Evolutionary conservation across 2,797 vertebrate genomes (phyloP), one percentile per base, ranked within the genome.

Genomic region (Avahi laniger): DNA sequence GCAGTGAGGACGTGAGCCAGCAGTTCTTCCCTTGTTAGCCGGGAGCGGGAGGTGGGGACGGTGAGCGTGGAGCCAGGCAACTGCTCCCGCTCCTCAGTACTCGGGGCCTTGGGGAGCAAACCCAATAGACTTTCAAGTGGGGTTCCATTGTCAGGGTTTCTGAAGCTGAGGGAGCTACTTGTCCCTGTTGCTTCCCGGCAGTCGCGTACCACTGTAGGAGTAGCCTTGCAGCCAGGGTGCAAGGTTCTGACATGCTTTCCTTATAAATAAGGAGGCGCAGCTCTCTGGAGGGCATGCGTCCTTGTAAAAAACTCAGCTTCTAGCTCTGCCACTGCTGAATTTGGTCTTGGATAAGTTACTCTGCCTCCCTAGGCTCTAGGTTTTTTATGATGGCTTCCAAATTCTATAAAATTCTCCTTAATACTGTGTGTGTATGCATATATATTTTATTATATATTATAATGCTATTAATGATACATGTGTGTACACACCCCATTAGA

Each of bases 1-100:
- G 96, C 96, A 96, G 98, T 0, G 99, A 99, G 26, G 99, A 99
- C 26, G 99, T 99, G 98, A 99, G 99, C 97, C 84, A 20, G 1
- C 2, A 8, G 6, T 65, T 94, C 81, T 46, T 88, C 28, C 28
- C 18, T 69, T 24, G 3, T 72, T 48, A 50, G 59, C 75, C 0
- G 0, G 35, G 33, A 65, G 17, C 4, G 24, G 67, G 81, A 69
- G 72, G 79, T 57, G 88, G 33, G 33, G 30, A 33, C 1, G 15
- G 14, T 13, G 24, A n/a, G 15, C 12, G 0, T 69, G 70, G 63
- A 11, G 30, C 4, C 1, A 0, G 15, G 28, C 5, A 13, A 24
- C 85, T 81, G 70, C 46, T 84, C n/a, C 48, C 18, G 18, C 26
- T 69, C 24, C 72, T 81, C 20, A 6, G 38, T 17, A 26, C 24